Conservation (phyloP, 2,888 invertebrate species). For the Tolmerus cingulatus region DNA sequence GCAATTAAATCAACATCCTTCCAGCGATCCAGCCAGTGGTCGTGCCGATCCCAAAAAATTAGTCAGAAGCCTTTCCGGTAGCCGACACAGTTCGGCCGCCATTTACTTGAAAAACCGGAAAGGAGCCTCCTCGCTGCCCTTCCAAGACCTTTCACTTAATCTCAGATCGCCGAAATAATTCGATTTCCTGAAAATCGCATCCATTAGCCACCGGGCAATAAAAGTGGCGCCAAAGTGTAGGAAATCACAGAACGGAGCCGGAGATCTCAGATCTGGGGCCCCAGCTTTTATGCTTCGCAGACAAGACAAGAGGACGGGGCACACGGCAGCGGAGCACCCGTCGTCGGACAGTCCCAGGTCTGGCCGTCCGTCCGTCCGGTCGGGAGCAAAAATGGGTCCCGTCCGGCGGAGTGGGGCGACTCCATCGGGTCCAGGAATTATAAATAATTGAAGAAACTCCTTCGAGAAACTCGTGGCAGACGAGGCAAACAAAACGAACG, state of each 20-base stretch:
- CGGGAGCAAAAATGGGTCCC: not conserved
- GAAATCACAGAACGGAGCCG: constrained; percentile 26
- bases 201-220: constrained; percentile 45
- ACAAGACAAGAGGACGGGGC: not conserved
- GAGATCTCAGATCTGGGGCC: not conserved
- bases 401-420: not conserved
- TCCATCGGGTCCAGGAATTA: constrained; percentile 11
- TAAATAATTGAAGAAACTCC: constrained; percentile 24
- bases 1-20: not conserved
- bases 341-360: not conserved
- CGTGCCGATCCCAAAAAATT: not conserved
- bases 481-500: constrained; percentile 15
- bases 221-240: constrained; percentile 45
- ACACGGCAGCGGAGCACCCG: not conserved
- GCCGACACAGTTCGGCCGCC: not conserved
- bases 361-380: not conserved
- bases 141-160: constrained; percentile 8
- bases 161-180: constrained; percentile 18
- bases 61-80: constrained; percentile 37
- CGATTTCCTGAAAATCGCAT: constrained; percentile 39
- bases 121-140: not conserved
- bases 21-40: not conserved
- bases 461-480: constrained; percentile 2
- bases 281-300: not conserved
- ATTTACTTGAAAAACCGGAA: constrained; percentile 20